These are phyloP conservation scores for Morinoia aosen DNA, from an alignment of 2,888 invertebrate species.

Conservation along the genomic window DNA sequence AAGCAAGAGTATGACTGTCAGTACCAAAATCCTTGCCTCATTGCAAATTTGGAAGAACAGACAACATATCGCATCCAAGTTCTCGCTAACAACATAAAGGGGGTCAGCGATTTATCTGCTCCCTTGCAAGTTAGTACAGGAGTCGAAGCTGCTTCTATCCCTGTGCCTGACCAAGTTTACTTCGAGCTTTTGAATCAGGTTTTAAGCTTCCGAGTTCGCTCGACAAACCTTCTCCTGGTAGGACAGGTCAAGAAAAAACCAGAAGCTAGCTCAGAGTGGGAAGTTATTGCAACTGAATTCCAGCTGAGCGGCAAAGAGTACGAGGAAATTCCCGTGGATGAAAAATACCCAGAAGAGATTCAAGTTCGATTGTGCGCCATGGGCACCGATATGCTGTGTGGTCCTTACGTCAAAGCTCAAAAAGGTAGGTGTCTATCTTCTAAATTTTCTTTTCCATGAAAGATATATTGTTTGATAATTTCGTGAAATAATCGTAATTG, in stretches of 20 bases:
- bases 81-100: slow-evolving; percentile 89
- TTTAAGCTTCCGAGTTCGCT: slow-evolving; percentile 84
- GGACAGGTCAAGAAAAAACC: slow-evolving; percentile 73
- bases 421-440: slow-evolving; percentile 55
- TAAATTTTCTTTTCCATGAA: background rate
- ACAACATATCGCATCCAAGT: slow-evolving; percentile 87
- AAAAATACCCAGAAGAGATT: slow-evolving; percentile 57
- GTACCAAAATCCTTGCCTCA: slow-evolving; percentile 88
- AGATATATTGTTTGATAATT: background rate
- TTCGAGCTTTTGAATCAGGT: slow-evolving; percentile 85
- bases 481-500: background rate
- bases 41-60: slow-evolving; percentile 87
- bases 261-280: slow-evolving; percentile 57
- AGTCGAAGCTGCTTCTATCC: slow-evolving; percentile 81
- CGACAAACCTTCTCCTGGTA: slow-evolving; percentile 83
- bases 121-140: slow-evolving; percentile 86
- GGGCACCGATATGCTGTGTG: slow-evolving; percentile 80
- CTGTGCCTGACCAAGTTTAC: slow-evolving; percentile 84
- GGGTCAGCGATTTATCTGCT: slow-evolving; percentile 88
- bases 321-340: slow-evolving; percentile 55
- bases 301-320: slow-evolving; percentile 48
- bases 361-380: slow-evolving; percentile 84
- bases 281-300: slow-evolving; percentile 48
- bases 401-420: slow-evolving; percentile 59
- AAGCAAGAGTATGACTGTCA: slow-evolving; percentile 78